These are phyloP conservation scores for Meteorus cinctellus DNA, from an alignment of 2,888 invertebrate genomes.

Conservation along the genomic window DNA sequence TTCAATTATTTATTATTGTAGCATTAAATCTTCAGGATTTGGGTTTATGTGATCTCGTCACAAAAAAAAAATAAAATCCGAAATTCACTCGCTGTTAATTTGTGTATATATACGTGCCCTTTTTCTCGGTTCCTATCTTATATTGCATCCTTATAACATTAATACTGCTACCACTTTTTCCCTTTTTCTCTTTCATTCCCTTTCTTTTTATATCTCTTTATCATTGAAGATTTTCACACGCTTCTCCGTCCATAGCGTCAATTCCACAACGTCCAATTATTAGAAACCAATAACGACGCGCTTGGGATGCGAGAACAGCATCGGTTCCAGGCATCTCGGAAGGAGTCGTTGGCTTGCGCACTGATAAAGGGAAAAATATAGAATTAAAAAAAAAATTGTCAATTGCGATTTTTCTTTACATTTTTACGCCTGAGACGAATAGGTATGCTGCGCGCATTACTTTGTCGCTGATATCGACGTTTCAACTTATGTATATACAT, in stretches of 20 bases:
- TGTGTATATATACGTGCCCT: background rate
- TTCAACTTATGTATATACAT: background rate
- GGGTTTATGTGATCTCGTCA: too few species aligned
- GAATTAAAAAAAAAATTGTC: background rate
- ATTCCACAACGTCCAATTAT: conserved; percentile 57
- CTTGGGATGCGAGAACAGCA: conserved; percentile 8
- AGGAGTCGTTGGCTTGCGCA: background rate
- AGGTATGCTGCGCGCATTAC: background rate
- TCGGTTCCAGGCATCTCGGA: background rate
- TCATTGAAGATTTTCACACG: background rate
- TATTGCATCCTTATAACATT: background rate
- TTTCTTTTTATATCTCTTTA: conserved; percentile 31
- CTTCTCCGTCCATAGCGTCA: conserved; percentile 40
- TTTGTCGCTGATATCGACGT: background rate
- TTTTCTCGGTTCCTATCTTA: conserved; percentile 16
- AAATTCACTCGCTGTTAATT: too few species aligned
- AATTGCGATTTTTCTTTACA: background rate
- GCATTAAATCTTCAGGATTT: too few species aligned
- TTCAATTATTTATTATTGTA: too few species aligned
- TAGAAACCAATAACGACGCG: conserved; percentile 49
- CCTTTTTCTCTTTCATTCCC: conserved; percentile 16
- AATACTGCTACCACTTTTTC: background rate
- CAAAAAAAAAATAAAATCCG: too few species aligned
- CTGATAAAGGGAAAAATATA: background rate
- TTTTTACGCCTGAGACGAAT: background rate